These are phyloP conservation scores for Porites lutea DNA, from an alignment of 64 coral and sea anemone genomes.

Conservation along the genomic window DNA sequence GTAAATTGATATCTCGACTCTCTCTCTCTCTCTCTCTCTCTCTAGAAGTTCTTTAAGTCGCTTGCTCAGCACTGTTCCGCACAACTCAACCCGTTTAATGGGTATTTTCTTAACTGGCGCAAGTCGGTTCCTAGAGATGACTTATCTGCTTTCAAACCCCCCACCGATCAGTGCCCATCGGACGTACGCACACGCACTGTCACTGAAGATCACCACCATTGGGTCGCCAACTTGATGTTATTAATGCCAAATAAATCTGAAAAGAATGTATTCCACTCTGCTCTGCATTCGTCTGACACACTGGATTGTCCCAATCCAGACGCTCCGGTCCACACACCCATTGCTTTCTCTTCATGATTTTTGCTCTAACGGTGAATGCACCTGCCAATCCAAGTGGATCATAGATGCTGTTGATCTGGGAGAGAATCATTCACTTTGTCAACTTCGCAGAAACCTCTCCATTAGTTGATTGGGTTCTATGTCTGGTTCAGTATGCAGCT, in stretches of 20 bases:
- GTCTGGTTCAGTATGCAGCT: not conserved
- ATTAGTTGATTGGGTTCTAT: not conserved
- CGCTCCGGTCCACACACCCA: not conserved
- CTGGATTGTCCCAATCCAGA: conserved; percentile 31
- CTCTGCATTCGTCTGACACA: not conserved
- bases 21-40: not conserved
- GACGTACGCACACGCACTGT: conserved; percentile 21
- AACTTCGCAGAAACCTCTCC: not conserved
- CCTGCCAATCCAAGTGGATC: conserved; percentile 35
- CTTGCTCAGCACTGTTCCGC: conserved; percentile 46
- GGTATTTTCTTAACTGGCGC: conserved; percentile 1
- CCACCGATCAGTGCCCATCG: not conserved
- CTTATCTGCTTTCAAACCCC: not conserved
- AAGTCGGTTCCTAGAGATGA: too few relatives aligned
- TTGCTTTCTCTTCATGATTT: conserved; percentile 34
- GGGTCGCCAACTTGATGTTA: not conserved
- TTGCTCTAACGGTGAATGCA: conserved; percentile 29
- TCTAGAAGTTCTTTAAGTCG: conserved; percentile 21
- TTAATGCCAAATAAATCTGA: too few relatives aligned
- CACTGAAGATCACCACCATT: conserved; percentile 31
- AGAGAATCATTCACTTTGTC: conserved; percentile 31
- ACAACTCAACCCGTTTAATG: conserved; percentile 8
- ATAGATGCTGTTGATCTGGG: conserved; percentile 12
- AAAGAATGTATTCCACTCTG: conserved; percentile 41
- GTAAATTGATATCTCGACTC: conserved; percentile 1